Evolutionary conservation across 2,113 vertebrate genomes (phyloP), one percentile per base, ranked within the genome.

Genomic region (Passerina amoena): DNA sequence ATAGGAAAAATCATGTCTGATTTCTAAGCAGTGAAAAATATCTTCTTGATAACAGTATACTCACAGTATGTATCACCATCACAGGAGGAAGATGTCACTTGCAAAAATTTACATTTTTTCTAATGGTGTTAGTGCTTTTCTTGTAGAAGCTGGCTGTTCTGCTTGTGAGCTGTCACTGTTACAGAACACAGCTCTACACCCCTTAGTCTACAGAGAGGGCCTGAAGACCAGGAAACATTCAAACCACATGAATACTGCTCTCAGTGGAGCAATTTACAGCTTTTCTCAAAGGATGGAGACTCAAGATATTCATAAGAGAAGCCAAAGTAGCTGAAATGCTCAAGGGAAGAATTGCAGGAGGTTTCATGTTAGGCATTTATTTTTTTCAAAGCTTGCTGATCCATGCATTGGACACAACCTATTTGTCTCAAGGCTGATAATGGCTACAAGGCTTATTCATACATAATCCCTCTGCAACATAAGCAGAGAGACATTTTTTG

Each of bases 81-180:
- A 76, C 22, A 64, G 56, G 47, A 79, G 35, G 27, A 47, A 80
- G 54, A 88, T 60, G 56, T 27, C 27, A 48, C n/a, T 89, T 76
- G 77, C 70, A 88, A 83, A 80, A 76, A 86, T 63, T 80, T 90
- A 59, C 76, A 86, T 75, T 27, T 91, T 81, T 96, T 83, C 79
- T 86, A 77, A 63, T 5, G 5, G 28, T 68, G 33, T 66, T 85
- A 50, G 54, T 82, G 54, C 38, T 94, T 93, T 93, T 77, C 75
- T 71, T 90, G 79, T 56, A 64, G 85, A 92, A 95, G 42, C 30
- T 91, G 75, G 48, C 1, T 7, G 76, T 60, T 88, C 53, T 88
- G 54, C 59, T 72, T 80, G 59, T 65, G 82, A 86, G 59, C 60
- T 90, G 59, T 56, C 72, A 59, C 72, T 75, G 83, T 60, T 89